A percentile compares a stretch with the other conserved stretches of the same genome.
Evolutionary conservation across 2,797 vertebrate genomes (phyloP).

Genomic region (Megalops cyprinoides): DNA sequence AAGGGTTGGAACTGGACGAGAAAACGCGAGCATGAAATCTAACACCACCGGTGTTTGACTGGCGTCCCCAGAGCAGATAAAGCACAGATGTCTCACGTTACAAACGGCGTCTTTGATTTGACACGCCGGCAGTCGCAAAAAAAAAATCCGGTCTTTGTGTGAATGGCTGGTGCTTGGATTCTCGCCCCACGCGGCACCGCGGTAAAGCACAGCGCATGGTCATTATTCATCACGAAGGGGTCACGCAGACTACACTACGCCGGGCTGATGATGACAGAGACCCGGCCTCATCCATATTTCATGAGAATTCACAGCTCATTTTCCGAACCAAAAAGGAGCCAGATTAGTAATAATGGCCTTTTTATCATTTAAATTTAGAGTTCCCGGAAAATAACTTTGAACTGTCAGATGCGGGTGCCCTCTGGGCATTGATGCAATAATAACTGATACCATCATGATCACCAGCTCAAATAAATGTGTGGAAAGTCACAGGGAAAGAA

Average conservation of each 20-base stretch:
- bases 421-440: not conserved
- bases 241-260: not conserved
- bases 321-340: not conserved
- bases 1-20: too few species aligned
- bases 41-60: too few species aligned
- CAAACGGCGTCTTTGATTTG: not conserved
- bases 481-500: not conserved
- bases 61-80: too few species aligned
- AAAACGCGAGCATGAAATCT: too few species aligned
- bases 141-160: not conserved
- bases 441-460: not conserved
- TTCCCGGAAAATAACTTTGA: not conserved
- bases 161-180: not conserved
- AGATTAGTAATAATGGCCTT: conserved; percentile 8
- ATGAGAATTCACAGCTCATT: not conserved
- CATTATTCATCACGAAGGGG: not conserved
- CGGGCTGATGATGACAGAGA: not conserved
- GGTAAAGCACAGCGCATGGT: not conserved
- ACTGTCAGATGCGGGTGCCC: not conserved
- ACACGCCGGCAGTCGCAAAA: not conserved
- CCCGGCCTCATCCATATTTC: not conserved
- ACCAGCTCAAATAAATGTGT: not conserved
- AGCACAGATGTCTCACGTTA: too few species aligned
- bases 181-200: not conserved
- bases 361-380: conserved; percentile 11